Percentiles rank a stretch among this genome's conserved stretches.
Conservation (phyloP, 2,888 invertebrate species). For the Iphiclides podalirius region DNA sequence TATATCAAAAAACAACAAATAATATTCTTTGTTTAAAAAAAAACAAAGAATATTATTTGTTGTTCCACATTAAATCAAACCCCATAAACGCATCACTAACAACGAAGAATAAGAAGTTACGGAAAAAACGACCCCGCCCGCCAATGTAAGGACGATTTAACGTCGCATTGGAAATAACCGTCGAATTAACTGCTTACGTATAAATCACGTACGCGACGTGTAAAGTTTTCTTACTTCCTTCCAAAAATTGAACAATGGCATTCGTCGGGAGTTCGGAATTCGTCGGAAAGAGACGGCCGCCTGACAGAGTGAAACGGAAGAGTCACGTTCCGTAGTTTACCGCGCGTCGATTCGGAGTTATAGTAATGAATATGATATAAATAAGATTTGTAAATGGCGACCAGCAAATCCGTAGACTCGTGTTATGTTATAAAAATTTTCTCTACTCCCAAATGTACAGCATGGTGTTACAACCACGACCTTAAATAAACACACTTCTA, state of each 20-base stretch:
- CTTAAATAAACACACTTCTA: no score
- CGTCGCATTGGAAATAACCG: background rate
- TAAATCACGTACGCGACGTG: conserved; percentile 1
- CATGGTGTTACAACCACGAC: no score
- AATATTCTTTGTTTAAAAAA: no score
- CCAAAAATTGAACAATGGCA: conserved; percentile 34
- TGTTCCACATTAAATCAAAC: no score
- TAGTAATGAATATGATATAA: conserved; percentile 62
- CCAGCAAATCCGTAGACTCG: conserved; percentile 20
- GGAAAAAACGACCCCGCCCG: no score
- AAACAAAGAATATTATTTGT: no score
- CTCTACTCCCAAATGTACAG: no score
- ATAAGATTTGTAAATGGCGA: conserved; percentile 41
- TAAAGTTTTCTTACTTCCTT: conserved; percentile 11
- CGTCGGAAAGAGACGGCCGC: conserved; percentile 22
- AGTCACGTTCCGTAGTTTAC: conserved; percentile 57
- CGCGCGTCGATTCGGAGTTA: conserved; percentile 51
- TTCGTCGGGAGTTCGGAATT: conserved; percentile 29
- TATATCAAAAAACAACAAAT: no score
- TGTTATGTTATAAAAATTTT: background rate
- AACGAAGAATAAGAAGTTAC: no score
- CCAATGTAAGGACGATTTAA: background rate
- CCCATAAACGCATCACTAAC: no score
- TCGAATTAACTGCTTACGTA: conserved; percentile 1
- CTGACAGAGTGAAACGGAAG: conserved; percentile 31